phyloP scores from a whole-genome alignment of 2,888 invertebrate species.

The Xiphydria camelus region DNA sequence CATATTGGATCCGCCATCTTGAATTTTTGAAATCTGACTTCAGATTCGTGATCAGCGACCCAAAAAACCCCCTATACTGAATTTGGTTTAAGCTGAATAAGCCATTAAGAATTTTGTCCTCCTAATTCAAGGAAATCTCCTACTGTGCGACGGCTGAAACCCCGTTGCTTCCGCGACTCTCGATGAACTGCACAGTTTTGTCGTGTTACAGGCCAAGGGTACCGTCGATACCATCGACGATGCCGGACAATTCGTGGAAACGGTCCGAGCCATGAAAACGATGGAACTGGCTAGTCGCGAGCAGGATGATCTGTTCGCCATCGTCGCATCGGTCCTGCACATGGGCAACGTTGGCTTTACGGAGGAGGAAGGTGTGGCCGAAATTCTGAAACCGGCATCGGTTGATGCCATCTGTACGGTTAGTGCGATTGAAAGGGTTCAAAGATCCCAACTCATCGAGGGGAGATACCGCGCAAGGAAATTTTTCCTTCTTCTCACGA shows the following conservation, averaged over 20 bases:
- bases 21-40: no score
- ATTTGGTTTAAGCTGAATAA: no score
- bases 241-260: conserved; percentile 68
- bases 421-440: conserved; percentile 33
- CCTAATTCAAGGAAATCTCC: neutral
- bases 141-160: no score
- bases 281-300: conserved; percentile 76
- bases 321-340: conserved; percentile 83
- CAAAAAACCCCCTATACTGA: no score
- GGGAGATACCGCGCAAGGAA: neutral
- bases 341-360: conserved; percentile 84
- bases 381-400: conserved; percentile 68
- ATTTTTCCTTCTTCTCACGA: neutral
- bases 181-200: no score
- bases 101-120: neutral
- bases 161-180: no score
- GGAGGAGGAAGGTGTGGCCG: conserved; percentile 72
- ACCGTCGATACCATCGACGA: conserved; percentile 63
- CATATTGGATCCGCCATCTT: no score
- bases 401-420: conserved; percentile 72
- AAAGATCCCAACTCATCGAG: neutral
- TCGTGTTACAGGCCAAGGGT: conserved; percentile 61
- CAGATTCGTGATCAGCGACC: no score
- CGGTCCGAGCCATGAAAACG: conserved; percentile 75
- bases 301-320: conserved; percentile 75